Percentiles rank a stretch among this genome's conserved stretches.
phyloP scores from a whole-genome alignment of 64 coral and sea anemone species.

The Stichodactyla mertensii region DNA sequence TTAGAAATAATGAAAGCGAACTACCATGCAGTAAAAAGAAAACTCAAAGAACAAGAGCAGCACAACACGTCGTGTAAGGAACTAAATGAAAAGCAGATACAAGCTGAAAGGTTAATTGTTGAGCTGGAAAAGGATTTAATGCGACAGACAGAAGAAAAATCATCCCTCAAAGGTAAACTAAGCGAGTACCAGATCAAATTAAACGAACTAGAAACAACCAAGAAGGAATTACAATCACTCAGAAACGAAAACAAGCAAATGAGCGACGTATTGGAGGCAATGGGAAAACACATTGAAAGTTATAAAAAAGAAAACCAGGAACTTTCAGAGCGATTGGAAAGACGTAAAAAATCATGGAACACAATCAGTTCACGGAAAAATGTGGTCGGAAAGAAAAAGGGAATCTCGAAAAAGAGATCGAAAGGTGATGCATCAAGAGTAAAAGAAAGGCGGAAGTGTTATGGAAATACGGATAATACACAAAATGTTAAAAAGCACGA shows the following conservation, averaged over 20 bases:
- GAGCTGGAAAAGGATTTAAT: conserved; percentile 75
- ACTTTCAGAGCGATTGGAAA: conserved; percentile 32
- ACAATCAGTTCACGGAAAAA: neutral
- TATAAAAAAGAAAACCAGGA: conserved; percentile 32
- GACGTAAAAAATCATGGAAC: conserved; percentile 30
- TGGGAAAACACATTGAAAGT: conserved; percentile 8
- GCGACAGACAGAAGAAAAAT: conserved; percentile 64
- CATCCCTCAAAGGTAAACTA: conserved; percentile 38
- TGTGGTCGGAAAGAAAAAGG: neutral
- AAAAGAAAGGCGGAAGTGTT: neutral
- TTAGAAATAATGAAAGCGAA: conserved; percentile 43
- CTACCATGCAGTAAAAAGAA: conserved; percentile 37
- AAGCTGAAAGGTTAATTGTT: conserved; percentile 72
- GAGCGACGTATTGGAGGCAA: neutral
- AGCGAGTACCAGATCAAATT: conserved; percentile 35
- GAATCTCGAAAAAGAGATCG: neutral
- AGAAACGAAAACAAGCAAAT: conserved; percentile 65
- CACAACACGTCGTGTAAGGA: conserved; percentile 35
- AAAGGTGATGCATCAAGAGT: neutral
- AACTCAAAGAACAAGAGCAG: conserved; percentile 42
- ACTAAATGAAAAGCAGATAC: conserved; percentile 44
- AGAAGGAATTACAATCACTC: conserved; percentile 40
- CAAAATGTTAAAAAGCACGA: neutral
- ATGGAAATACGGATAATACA: neutral
- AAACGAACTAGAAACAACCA: conserved; percentile 25